phyloP scores from a whole-genome alignment of 1,140 invertebrate genomes.

The Elysia chlorotica region DNA sequence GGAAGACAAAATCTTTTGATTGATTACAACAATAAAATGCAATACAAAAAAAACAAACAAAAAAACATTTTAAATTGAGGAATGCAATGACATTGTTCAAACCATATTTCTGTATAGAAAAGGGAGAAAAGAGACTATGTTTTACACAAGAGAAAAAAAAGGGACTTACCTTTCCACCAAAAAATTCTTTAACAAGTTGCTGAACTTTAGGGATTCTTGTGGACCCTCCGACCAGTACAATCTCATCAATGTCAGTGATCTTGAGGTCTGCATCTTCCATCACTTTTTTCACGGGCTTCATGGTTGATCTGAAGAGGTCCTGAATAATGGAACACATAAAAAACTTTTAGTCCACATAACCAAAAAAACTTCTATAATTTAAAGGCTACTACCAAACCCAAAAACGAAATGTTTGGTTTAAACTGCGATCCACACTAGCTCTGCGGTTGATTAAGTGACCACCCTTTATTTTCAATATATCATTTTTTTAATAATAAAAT shows the following conservation, averaged over 20 bases:
- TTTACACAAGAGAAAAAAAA: background rate
- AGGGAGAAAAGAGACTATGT: too few relatives aligned
- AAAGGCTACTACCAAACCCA: too few relatives aligned
- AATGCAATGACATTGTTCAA: background rate
- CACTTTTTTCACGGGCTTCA: conserved; percentile 84
- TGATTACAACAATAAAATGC: background rate
- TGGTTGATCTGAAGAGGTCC: conserved; percentile 95
- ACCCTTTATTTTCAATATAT: too few relatives aligned
- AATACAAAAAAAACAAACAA: background rate
- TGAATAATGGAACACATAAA: conserved; percentile 36
- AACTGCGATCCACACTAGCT: too few relatives aligned
- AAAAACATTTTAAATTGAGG: background rate
- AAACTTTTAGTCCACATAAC: too few relatives aligned
- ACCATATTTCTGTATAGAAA: too few relatives aligned
- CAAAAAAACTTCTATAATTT: too few relatives aligned
- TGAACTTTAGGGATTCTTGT: conserved; percentile 99
- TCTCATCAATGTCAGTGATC: conserved; percentile 98
- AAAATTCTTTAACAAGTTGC: conserved; percentile 98
- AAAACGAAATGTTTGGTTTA: too few relatives aligned
- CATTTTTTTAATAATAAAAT: too few relatives aligned
- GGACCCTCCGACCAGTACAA: conserved; percentile 97
- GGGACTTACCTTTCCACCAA: conserved; percentile 69
- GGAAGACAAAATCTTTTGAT: background rate
- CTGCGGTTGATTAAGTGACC: too few relatives aligned
- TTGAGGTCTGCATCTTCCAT: conserved; percentile 98